Percentiles rank a stretch among this genome's conserved stretches.
Conservation (phyloP, 2,797 vertebrate genomes). For the Peromyscus melanophrys region DNA sequence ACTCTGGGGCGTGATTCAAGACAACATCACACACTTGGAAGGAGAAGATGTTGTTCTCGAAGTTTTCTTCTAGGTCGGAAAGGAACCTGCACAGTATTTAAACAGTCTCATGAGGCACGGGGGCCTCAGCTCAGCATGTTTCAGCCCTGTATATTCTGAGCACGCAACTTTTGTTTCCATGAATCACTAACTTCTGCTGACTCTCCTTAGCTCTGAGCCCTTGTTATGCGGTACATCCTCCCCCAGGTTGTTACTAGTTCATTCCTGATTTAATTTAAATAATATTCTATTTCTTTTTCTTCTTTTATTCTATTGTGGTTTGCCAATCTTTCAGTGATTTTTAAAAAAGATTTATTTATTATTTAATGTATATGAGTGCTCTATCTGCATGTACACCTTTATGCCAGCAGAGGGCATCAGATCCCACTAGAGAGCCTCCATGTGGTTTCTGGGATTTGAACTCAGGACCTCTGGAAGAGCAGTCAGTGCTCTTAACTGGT, state of each 20-base stretch:
- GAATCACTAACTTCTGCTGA: background rate
- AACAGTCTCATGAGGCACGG: background rate
- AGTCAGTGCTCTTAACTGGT: too few species aligned
- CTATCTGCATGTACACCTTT: too few species aligned
- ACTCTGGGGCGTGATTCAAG: constrained; percentile 92
- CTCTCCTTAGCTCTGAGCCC: background rate
- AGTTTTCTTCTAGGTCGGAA: constrained; percentile 95
- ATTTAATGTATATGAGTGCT: too few species aligned
- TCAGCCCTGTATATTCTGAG: background rate
- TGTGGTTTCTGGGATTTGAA: too few species aligned
- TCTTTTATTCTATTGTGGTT: background rate
- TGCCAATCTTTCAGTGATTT: background rate
- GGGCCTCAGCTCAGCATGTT: background rate
- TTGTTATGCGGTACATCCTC: background rate
- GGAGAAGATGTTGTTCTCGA: constrained; percentile 94
- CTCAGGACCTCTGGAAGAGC: too few species aligned
- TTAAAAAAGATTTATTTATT: too few species aligned
- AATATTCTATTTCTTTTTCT: background rate
- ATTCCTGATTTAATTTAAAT: background rate
- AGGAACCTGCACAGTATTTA: constrained; percentile 92
- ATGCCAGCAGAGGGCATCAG: too few species aligned
- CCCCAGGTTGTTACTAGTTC: background rate
- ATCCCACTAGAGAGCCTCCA: too few species aligned
- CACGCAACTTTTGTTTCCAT: background rate
- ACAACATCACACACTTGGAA: constrained; percentile 97